Base-by-base conservation (phyloP, 2,888 invertebrate species). In the Amphimallon solstitiale region DNA sequence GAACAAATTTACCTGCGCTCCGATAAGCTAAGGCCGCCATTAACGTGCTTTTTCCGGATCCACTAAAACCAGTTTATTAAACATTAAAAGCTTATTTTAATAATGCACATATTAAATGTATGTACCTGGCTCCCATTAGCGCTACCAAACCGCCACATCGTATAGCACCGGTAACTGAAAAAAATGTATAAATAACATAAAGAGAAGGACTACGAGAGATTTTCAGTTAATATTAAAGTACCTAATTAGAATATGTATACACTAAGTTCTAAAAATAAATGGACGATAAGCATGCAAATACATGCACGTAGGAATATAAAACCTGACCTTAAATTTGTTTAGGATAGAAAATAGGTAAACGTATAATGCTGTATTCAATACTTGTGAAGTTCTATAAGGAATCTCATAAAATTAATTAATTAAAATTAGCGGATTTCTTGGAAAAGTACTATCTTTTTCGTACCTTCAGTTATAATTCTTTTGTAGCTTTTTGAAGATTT, bases 41-140 rank as follows among this genome's bases (percentile, higher is more conserved):
- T 52, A 96, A 82, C 0, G 95, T 94, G 67, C 93, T 94, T 84
- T 96, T 96, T 0, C 96, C 96, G 10, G 94, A 92, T 10, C 96
- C 96, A 81, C 92, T 92, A 81, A 60, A 85, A 85, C 5, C 23
- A 43, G 14, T 56, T 40, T 43, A 34, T 23, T 15, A 21, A 23
- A 21, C 17, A 17, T 43, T 29, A 51, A 49, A 12, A 49, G 51
- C 5, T 49, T 49, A 21, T 29, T 54, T 65, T 14, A 49, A 61
- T 46, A 60, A 17, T 37, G 37, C n/a, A n/a, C n/a, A n/a, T 65
- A 49, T 14, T 54, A 29, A 38, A 17, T n/a, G 45, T 29, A 46
- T 56, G 35, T 71, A 93, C 93, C 93, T 92, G 68, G 92, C 89
- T 66, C 94, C 94, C 89, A 95, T 92, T 67, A 95, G 82, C 0